A percentile compares a stretch with the other conserved stretches of the same genome.
Conservation (phyloP, 2,888 invertebrate genomes). For the Limnephilus lunatus region DNA sequence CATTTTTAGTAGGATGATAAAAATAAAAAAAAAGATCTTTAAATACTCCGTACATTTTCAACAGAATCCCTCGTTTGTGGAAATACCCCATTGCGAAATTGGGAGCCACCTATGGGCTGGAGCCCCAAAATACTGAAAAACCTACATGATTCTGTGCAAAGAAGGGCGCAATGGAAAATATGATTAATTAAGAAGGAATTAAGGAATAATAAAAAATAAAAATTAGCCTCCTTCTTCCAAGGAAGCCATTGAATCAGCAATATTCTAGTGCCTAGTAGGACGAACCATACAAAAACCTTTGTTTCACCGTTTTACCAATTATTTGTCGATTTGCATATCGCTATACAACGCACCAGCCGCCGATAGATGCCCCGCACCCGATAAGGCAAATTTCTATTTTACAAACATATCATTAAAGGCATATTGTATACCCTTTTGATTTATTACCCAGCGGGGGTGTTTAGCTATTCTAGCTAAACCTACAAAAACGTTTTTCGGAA, state of each 20-base stretch:
- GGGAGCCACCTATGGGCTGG: no score
- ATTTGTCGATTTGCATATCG: not conserved
- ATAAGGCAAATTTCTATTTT: constrained; percentile 57
- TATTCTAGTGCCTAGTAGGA: not conserved
- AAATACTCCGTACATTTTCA: no score
- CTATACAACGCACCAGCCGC: not conserved
- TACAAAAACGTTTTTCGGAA: not conserved
- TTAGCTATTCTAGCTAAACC: constrained; percentile 1
- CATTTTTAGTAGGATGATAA: no score
- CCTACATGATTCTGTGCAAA: no score
- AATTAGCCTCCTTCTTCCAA: not conserved
- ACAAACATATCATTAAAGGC: constrained; percentile 58
- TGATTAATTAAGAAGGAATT: no score
- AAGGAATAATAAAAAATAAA: no score
- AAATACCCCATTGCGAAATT: no score
- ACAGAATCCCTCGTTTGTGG: no score
- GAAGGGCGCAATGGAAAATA: no score
- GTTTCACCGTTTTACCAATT: not conserved
- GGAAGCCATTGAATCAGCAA: not conserved
- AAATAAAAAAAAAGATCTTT: no score
- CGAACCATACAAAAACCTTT: not conserved
- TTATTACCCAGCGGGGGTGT: constrained; percentile 33
- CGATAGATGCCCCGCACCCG: constrained; percentile 46
- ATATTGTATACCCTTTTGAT: constrained; percentile 32
- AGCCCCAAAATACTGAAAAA: no score